These are phyloP conservation scores for Calyptomena viridis DNA, from an alignment of 2,113 vertebrate genomes.

Conservation along the genomic window DNA sequence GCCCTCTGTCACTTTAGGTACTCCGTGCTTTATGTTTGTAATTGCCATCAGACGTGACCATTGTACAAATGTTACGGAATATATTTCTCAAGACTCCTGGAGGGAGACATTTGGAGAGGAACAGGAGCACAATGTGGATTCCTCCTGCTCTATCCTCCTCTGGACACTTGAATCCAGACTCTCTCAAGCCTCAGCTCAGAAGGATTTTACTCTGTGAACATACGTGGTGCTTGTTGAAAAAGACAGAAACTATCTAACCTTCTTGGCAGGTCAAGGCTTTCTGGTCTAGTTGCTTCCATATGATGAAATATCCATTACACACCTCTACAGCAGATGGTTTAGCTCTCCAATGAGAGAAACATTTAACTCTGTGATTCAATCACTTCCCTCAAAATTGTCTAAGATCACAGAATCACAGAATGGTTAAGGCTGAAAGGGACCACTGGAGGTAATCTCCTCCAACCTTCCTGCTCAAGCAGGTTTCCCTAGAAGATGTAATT, in stretches of 20 bases:
- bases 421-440: neutral
- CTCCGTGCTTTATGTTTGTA: neutral
- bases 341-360: neutral
- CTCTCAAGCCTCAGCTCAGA: neutral
- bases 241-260: neutral
- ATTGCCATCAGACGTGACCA: neutral
- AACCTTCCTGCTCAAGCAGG: neutral
- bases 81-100: fast-evolving
- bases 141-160: neutral
- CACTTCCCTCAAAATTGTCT: neutral
- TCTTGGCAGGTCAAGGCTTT: neutral
- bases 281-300: neutral
- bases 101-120: neutral
- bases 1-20: neutral
- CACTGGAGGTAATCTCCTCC: neutral
- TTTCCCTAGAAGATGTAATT: neutral
- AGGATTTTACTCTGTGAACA: neutral
- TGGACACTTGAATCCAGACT: neutral
- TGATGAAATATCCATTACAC: neutral
- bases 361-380: neutral
- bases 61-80: neutral
- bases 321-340: neutral
- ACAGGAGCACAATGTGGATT: neutral
- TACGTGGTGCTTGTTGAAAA: neutral
- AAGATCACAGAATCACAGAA: neutral